Base-by-base conservation (phyloP, 1,140 invertebrate species). In the Drosophila navojoa region DNA sequence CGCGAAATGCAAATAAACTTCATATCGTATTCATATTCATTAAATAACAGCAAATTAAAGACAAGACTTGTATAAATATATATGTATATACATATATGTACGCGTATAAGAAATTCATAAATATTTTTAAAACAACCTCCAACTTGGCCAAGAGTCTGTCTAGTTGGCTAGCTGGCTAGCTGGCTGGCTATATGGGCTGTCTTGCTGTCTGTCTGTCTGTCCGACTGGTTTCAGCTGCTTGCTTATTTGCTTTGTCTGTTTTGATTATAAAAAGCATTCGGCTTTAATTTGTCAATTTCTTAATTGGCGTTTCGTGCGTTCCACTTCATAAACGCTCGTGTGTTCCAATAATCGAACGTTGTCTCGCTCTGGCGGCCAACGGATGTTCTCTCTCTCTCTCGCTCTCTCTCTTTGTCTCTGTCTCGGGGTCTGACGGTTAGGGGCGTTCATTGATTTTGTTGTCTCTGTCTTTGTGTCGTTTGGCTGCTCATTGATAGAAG, bases 281-380 rank as follows among this genome's bases (percentile, higher is more conserved):
- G 79, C 84, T 89, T 89, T 89, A 89, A 89, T 89, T 89, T 89
- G 84, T 89, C 84, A 89, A 89, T 89, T 89, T 89, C 84, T 89
- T 89, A 89, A 89, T 89, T 89, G 84, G 84, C 84, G 84, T 87
- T 87, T 87, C 82, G 82, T 87, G 77, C 82, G 82, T 89, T 89
- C 79, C 82, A 87, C 79, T 76, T 79, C 69, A 73, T 52, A 69
- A 68, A 32, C 68, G 61, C 60, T 57, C 71, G 71, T 61, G 66
- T 44, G 58, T 62, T 68, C 42, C 57, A 68, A 67, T 67, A 54
- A 57, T 50, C 19, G 11, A 54, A 32, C 52, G 49, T 35, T 60
- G 54, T 72, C 62, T 59, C 72, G 6, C 42, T 66, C 45, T 50
- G 11, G 19, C 35, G 32, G 16, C 10, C 53, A 11, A 2, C 7